Evolutionary conservation across 2,888 invertebrate species (phyloP), one percentile per base, ranked within the genome.

Genomic region (Lamproptera curius): DNA sequence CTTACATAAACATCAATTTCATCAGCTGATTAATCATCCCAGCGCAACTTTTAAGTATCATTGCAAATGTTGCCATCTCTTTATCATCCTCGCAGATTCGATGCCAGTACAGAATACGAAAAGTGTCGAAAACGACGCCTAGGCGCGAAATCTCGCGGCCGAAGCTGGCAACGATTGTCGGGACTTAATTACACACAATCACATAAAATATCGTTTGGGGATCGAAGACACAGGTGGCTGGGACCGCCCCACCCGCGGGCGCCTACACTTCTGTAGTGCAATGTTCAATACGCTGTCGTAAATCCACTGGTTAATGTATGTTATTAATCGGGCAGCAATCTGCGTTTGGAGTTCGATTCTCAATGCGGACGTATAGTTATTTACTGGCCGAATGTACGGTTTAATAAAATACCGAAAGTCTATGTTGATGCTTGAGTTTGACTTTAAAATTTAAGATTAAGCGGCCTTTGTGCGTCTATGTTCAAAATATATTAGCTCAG

Each of bases 191-290:
- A 85, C 82, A 83, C 69, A 63, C 67, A 75, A 73, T 73, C 78
- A 75, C 65, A 79, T 84, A 79, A 86, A 81, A 80, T 86, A 86
- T 85, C 76, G 84, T 73, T 79, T 81, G 76, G 76, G 69, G 70
- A 70, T 75, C 73, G 76, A 70, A 56, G 71, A n/a, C 73, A 79
- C 83, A 84, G 84, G 86, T 85, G 85, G 73, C 72, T 62, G 59
- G 72, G 55, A 58, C 73, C 83, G 83, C 83, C 83, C 68, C 59
- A 47, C 65, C 83, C 79, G 55, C 67, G 54, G 82, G 79, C 79
- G 57, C 59, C 73, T 66, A 73, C 81, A 73, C 76, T 76, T 72
- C 63, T 67, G 41, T 40, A 43, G 42, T 52, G 45, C 50, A 55
- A 52, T 65, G 50, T 52, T 65, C 70, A 67, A 67, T 70, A 63